phyloP scores from a whole-genome alignment of 2,113 vertebrate species.

The Mormyrus iriodes region DNA sequence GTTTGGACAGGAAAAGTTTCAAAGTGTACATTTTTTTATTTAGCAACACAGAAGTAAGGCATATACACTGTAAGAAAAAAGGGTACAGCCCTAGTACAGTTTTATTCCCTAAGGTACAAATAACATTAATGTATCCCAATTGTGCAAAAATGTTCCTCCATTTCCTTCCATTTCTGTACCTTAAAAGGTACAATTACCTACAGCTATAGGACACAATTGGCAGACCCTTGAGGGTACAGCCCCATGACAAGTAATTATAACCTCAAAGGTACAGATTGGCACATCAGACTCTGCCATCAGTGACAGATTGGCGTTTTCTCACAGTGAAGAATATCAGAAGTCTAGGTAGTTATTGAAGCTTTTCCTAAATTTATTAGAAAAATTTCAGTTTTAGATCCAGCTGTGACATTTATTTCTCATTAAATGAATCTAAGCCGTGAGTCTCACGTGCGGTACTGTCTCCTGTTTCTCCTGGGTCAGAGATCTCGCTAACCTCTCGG shows the following conservation, averaged over 20 bases:
- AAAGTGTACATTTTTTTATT: background rate
- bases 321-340: background rate
- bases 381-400: background rate
- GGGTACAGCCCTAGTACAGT: background rate
- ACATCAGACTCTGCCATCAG: too few relatives aligned
- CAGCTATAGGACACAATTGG: background rate
- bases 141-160: background rate
- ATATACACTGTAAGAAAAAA: background rate
- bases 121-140: background rate
- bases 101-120: background rate
- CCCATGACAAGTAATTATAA: background rate
- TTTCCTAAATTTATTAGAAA: background rate
- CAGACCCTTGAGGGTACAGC: background rate
- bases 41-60: background rate
- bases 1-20: background rate
- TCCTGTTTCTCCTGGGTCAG: background rate
- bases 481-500: background rate
- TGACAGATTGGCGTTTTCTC: too few relatives aligned
- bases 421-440: background rate
- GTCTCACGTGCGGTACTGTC: background rate
- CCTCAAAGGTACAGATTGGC: background rate
- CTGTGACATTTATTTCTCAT: background rate
- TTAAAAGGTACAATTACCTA: background rate
- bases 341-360: background rate
- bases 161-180: background rate